These are phyloP conservation scores for Vanacampus margaritifer DNA, from an alignment of 2,113 vertebrate genomes.

Conservation along the genomic window DNA sequence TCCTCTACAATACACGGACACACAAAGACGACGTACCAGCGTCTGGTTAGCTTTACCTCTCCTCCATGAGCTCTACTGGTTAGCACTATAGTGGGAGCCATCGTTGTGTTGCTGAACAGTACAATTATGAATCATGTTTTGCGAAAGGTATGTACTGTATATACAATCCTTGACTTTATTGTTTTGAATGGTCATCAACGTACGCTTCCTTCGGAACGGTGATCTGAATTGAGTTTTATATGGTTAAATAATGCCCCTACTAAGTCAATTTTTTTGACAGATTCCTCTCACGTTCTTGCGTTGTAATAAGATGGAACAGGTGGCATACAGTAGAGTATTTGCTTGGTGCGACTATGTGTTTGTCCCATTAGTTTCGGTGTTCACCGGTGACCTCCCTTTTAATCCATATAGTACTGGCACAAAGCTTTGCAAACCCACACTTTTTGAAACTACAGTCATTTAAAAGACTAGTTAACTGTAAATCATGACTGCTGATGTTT, in stretches of 20 bases:
- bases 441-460: no score
- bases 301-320: no score
- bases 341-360: no score
- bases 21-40: neutral
- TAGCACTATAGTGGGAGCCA: neutral
- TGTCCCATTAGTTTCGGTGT: no score
- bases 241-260: no score
- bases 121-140: constrained; percentile 33
- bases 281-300: no score
- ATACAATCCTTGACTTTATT: neutral
- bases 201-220: neutral
- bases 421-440: no score
- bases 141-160: constrained; percentile 30
- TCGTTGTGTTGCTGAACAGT: neutral
- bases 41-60: neutral
- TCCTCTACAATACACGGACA: neutral
- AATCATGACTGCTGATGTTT: neutral
- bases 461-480: no score
- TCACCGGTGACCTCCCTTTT: no score
- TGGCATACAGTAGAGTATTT: no score
- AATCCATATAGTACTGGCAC: no score
- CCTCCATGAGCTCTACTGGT: neutral
- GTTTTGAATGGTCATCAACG: neutral
- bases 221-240: neutral
- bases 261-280: no score